These are phyloP conservation scores for Agrochola macilenta DNA, from an alignment of 2,888 invertebrate genomes.

Conservation along the genomic window DNA sequence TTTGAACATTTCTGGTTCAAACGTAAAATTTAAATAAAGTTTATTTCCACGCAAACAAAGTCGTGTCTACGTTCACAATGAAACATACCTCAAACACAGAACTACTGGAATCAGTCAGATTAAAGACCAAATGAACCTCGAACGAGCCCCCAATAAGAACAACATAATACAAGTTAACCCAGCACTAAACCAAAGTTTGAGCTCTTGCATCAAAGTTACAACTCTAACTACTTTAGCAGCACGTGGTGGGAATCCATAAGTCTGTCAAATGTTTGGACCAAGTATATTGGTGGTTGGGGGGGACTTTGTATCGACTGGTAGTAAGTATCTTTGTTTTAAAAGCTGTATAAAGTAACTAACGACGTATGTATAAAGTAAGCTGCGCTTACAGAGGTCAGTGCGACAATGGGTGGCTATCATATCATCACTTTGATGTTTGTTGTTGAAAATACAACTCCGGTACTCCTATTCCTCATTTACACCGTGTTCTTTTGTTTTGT, in stretches of 20 bases:
- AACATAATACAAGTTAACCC: constrained; percentile 43
- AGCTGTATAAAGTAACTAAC: not conserved
- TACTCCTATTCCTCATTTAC: constrained; percentile 10
- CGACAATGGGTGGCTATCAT: not conserved
- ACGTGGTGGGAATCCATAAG: constrained; percentile 57
- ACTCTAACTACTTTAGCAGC: constrained; percentile 64
- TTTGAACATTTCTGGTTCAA: not conserved
- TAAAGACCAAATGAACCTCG: constrained; percentile 44
- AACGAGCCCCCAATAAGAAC: constrained; percentile 38
- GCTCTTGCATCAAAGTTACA: constrained; percentile 68
- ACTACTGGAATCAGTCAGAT: constrained; percentile 35
- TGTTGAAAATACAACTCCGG: constrained; percentile 49
- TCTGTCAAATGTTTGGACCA: constrained; percentile 42
- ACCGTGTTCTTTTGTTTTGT: constrained; percentile 23
- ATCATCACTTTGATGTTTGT: constrained; percentile 54
- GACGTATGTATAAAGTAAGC: too few species aligned
- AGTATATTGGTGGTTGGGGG: constrained; percentile 9
- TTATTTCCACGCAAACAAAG: not conserved
- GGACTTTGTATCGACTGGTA: constrained; percentile 21
- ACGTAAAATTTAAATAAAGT: not conserved
- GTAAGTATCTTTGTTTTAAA: not conserved
- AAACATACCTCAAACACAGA: not conserved
- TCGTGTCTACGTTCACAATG: too few species aligned
- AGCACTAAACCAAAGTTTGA: constrained; percentile 54
- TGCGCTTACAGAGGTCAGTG: too few species aligned